phyloP scores from a whole-genome alignment of 2,888 invertebrate genomes.

The Eulithis prunata region DNA sequence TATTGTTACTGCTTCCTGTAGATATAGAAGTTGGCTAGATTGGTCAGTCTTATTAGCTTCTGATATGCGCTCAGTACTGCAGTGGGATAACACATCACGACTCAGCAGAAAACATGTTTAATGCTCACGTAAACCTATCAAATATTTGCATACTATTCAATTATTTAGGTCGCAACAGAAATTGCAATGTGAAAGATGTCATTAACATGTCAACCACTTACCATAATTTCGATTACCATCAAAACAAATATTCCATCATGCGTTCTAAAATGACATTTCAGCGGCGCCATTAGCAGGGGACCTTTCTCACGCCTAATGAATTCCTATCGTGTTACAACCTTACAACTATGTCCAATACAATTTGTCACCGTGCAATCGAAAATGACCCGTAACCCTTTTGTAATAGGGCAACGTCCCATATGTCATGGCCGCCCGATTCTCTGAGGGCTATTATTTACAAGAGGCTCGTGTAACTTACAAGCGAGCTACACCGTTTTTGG shows the following conservation, averaged over 20 bases:
- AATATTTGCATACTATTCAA: too few relatives aligned
- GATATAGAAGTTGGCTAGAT: conserved; percentile 5
- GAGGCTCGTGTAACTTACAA: conserved; percentile 59
- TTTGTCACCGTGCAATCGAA: conserved; percentile 45
- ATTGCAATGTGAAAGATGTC: not conserved
- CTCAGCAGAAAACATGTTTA: too few relatives aligned
- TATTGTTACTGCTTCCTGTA: conserved; percentile 25
- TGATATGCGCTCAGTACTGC: too few relatives aligned
- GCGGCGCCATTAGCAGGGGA: conserved; percentile 50
- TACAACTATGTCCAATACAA: conserved; percentile 50
- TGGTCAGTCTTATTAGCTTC: not conserved
- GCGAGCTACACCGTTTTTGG: conserved; percentile 55
- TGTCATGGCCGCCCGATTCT: conserved; percentile 32
- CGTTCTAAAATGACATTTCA: conserved; percentile 52
- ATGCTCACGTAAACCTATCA: too few relatives aligned
- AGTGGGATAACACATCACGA: too few relatives aligned
- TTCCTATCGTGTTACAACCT: conserved; percentile 57
- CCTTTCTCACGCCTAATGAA: conserved; percentile 70
- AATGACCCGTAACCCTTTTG: conserved; percentile 40
- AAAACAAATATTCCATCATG: conserved; percentile 36
- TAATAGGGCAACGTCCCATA: conserved; percentile 42
- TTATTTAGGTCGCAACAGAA: too few relatives aligned
- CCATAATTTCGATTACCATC: conserved; percentile 38
- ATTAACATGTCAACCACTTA: conserved; percentile 16
- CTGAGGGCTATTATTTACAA: conserved; percentile 56